Evolutionary conservation across 1,140 invertebrate species (phyloP).

Genomic region (Monochamus saltuarius): DNA sequence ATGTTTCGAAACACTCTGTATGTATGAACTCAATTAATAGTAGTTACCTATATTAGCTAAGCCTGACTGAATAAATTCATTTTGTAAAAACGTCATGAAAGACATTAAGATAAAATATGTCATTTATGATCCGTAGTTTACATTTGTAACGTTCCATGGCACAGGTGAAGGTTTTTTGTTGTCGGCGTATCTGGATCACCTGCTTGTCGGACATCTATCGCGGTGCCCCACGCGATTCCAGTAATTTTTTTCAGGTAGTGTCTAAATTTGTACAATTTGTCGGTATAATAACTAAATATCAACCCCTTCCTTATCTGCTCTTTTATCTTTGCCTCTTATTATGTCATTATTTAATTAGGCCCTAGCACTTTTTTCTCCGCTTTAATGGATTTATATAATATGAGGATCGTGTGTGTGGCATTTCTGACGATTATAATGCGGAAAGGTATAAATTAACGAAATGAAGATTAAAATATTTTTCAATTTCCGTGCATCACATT

Average conservation of each 20-base stretch:
- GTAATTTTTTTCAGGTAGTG: conserved; percentile 12
- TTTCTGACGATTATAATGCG: neutral
- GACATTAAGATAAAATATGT: no score
- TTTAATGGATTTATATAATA: no score
- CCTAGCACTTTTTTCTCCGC: neutral
- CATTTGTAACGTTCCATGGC: neutral
- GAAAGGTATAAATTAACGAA: no score
- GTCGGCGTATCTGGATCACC: conserved; percentile 16
- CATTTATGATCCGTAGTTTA: no score
- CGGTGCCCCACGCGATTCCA: conserved; percentile 19
- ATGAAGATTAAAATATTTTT: no score
- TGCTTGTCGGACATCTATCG: conserved; percentile 4
- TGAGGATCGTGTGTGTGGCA: neutral
- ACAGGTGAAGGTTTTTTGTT: conserved; percentile 25
- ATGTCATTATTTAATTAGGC: conserved; percentile 11
- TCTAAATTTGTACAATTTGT: conserved; percentile 22
- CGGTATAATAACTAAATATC: conserved; percentile 21
- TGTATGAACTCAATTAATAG: no score
- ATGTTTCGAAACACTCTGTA: no score
- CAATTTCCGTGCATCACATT: no score
- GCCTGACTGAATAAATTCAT: no score
- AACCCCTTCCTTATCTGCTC: conserved; percentile 13
- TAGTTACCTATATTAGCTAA: no score
- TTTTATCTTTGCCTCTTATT: neutral
- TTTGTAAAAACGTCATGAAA: no score